Evolutionary conservation across 2,113 vertebrate species (phyloP).

Genomic region (Calidris pygmaea): DNA sequence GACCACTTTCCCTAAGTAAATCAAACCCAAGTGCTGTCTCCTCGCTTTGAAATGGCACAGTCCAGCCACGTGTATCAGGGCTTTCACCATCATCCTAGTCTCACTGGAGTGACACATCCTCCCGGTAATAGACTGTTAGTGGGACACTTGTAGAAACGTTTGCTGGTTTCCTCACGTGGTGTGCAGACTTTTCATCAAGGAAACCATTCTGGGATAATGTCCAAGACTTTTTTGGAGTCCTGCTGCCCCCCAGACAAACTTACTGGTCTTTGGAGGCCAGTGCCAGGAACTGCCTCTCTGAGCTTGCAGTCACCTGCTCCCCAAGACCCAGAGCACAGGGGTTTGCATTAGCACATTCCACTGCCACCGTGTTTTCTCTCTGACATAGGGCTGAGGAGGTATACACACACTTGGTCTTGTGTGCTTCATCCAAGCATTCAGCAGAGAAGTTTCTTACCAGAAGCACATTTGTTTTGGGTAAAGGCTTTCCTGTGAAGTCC

Average conservation of each 20-base stretch:
- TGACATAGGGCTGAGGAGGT: neutral
- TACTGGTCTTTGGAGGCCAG: neutral
- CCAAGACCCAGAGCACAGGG: rapidly evolving
- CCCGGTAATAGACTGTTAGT: neutral
- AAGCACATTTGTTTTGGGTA: neutral
- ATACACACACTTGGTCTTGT: neutral
- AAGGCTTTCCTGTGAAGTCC: neutral
- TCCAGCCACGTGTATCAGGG: neutral
- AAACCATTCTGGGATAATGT: neutral
- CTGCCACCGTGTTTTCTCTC: neutral
- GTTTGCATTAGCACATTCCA: neutral
- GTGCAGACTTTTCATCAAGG: neutral
- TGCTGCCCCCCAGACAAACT: neutral
- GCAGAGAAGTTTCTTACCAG: neutral
- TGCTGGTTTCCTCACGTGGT: neutral
- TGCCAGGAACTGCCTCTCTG: neutral
- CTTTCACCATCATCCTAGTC: neutral
- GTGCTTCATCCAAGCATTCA: neutral
- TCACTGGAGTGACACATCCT: neutral
- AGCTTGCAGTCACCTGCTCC: neutral
- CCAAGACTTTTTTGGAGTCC: neutral
- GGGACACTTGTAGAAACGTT: neutral
- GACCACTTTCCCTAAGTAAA: neutral
- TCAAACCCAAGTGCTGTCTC: neutral
- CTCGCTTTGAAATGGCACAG: neutral